These are phyloP conservation scores for Drosophila ironensis DNA, from an alignment of 1,140 invertebrate species.

Conservation along the genomic window DNA sequence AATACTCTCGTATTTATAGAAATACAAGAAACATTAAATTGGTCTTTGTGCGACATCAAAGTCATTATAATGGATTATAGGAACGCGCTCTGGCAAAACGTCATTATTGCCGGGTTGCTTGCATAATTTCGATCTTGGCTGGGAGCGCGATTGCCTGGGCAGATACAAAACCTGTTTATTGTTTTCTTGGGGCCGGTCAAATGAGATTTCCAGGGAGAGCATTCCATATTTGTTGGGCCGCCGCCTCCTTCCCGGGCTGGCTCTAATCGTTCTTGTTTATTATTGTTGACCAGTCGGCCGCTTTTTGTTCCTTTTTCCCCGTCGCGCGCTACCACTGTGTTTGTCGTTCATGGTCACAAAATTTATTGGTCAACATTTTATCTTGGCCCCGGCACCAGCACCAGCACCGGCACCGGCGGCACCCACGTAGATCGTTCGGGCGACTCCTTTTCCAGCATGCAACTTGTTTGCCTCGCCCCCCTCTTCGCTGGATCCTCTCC, in stretches of 20 bases:
- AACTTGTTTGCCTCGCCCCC: slow-evolving; percentile 51
- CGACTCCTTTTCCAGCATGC: slow-evolving; percentile 33
- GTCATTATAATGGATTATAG: no score
- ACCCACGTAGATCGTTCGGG: slow-evolving; percentile 11
- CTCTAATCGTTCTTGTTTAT: slow-evolving; percentile 52
- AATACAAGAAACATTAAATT: no score
- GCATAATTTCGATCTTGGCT: not conserved
- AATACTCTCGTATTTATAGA: no score
- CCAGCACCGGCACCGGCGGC: slow-evolving; percentile 4
- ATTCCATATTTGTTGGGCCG: slow-evolving; percentile 32
- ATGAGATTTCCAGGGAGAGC: slow-evolving; percentile 21
- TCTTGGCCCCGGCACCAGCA: slow-evolving; percentile 46
- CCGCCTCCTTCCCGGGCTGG: not conserved
- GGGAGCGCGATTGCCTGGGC: not conserved
- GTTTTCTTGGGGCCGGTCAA: not conserved
- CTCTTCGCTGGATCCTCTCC: not conserved
- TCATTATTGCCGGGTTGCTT: no score
- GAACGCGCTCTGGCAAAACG: no score
- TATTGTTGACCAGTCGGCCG: slow-evolving; percentile 35
- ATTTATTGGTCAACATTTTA: slow-evolving; percentile 77
- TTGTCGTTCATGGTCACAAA: slow-evolving; percentile 64
- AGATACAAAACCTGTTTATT: not conserved
- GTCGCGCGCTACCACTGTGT: slow-evolving; percentile 17
- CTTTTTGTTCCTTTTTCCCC: slow-evolving; percentile 1
- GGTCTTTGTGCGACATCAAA: no score